Conservation (phyloP, 1,140 invertebrate species). For the Theocolax elegans region DNA sequence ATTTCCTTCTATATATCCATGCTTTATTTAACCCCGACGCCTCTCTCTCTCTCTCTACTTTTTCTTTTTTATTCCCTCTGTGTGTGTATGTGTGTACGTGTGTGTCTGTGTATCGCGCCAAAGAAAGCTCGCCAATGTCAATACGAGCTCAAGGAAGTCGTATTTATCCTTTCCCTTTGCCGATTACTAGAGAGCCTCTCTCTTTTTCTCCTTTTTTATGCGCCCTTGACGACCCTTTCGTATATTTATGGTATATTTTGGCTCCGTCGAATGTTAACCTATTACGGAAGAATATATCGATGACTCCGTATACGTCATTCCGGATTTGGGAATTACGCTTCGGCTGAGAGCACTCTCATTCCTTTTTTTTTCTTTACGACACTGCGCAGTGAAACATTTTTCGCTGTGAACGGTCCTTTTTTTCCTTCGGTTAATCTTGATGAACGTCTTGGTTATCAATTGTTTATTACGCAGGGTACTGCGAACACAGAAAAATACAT, state of each 20-base stretch:
- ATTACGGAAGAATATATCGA: constrained; percentile 17
- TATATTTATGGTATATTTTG: background rate
- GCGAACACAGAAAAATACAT: too few species aligned
- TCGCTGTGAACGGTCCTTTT: too few species aligned
- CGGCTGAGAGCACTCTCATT: too few species aligned
- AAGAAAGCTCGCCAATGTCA: constrained; percentile 28
- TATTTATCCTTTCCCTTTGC: constrained; percentile 44
- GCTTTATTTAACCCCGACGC: constrained; percentile 15
- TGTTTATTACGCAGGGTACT: too few species aligned
- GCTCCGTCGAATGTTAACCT: background rate
- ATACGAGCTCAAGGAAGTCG: constrained; percentile 23
- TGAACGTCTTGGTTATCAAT: too few species aligned
- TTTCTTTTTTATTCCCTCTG: constrained; percentile 16
- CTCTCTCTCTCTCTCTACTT: background rate
- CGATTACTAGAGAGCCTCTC: background rate
- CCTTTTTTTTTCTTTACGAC: too few species aligned
- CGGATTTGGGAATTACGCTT: background rate
- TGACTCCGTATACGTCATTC: constrained; percentile 17
- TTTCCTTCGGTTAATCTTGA: too few species aligned
- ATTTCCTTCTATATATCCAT: constrained; percentile 35
- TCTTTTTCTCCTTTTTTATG: constrained; percentile 18
- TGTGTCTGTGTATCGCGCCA: background rate
- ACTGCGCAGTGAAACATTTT: too few species aligned
- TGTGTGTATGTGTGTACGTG: too few species aligned
- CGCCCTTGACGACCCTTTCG: background rate